A percentile compares a stretch with the other conserved stretches of the same genome.
Conservation (phyloP, 2,797 vertebrate species). For the Acropternis orthonyx region DNA sequence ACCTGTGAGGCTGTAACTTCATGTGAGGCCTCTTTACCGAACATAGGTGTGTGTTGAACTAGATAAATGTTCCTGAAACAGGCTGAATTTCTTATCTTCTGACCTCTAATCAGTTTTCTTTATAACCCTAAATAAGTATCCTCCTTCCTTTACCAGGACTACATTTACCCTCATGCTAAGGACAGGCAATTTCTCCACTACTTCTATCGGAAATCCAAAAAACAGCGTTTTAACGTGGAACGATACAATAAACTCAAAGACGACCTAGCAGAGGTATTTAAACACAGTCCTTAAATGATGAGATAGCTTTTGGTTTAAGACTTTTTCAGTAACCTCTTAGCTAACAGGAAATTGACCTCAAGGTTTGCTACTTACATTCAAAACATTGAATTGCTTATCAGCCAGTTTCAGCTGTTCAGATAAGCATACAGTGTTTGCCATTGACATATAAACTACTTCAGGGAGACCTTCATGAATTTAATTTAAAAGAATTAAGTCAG, state of each 20-base stretch:
- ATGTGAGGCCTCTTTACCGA: not conserved
- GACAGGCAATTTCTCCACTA: constrained; percentile 89
- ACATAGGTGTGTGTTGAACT: not conserved
- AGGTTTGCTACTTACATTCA: not conserved
- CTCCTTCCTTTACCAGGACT: constrained; percentile 80
- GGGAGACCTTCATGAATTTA: not conserved
- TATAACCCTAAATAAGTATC: not conserved
- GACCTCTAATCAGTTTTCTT: not conserved
- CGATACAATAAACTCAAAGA: constrained; percentile 89
- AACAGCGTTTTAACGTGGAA: constrained; percentile 82
- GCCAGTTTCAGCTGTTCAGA: not conserved
- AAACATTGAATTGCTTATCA: not conserved
- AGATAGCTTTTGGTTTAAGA: not conserved
- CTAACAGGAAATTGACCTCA: not conserved
- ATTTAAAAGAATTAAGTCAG: not conserved
- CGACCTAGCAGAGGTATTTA: constrained; percentile 84
- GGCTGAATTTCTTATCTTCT: not conserved
- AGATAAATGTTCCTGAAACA: not conserved
- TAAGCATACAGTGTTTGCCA: not conserved
- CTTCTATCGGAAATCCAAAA: constrained; percentile 85
- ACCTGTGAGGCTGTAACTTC: not conserved
- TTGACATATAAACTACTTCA: not conserved
- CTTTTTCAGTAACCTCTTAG: not conserved
- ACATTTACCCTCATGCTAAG: constrained; percentile 81
- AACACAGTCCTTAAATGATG: not conserved